Evolutionary conservation across 2,797 vertebrate genomes (phyloP), one percentile per base, ranked within the genome.

Genomic region (Argyrosomus regius): DNA sequence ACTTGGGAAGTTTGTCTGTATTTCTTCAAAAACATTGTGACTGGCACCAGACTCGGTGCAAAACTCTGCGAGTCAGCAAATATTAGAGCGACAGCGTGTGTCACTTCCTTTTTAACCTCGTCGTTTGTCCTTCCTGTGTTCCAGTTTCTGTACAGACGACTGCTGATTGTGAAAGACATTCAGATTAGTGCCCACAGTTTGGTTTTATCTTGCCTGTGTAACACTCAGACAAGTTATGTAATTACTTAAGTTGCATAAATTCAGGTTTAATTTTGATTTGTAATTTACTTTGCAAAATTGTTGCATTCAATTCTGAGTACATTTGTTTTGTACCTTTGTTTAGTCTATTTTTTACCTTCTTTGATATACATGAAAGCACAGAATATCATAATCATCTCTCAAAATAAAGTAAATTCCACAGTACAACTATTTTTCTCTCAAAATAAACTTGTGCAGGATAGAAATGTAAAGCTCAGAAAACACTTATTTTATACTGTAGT

Each of bases 21-120:
- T 73, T 60, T 77, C 49, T 69, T 83, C 2, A 56, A 13, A 72
- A 72, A 60, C 39, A 43, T 7, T 59, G 49, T 18, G 54, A 62
- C 54, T 31, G 43, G 20, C 41, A 43, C 59, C 18, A n/a, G 60
- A 75, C 48, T 20, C 39, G 26, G 9, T 63, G 20, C 60, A 58
- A 59, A 82, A 82, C 20, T 26, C 9, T n/a, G 14, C 64, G 22
- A 62, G 57, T 86, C 77, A 72, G 76, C 72, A 74, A 60, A 75
- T 41, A 56, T 61, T 8, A 3, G 18, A 24, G 43, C n/a, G 54
- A 12, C 72, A 60, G 41, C 14, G 50, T 71, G 78, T 56, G 62
- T 68, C 65, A 76, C 54, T 78, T 86, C 64, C 61, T 82, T 13
- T 75, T 64, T 10, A 35, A 62, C 64, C 53, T 20, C 4, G 3